Evolutionary conservation across 2,888 invertebrate genomes (phyloP).

Genomic region (Aspidapion aeneum): DNA sequence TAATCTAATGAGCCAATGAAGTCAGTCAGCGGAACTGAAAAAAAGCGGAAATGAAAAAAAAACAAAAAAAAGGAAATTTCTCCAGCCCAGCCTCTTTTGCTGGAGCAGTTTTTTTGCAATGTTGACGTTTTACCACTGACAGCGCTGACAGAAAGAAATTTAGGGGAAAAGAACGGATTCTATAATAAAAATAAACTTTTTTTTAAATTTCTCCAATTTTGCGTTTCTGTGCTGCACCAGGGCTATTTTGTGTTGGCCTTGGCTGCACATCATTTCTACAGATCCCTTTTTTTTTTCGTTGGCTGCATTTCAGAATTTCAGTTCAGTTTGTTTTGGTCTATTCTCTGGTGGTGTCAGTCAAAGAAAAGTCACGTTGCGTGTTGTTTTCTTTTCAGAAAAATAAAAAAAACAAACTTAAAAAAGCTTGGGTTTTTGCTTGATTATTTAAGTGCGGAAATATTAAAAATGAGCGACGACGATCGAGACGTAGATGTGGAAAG

Average conservation of each 20-base stretch:
- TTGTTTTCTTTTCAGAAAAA: background rate
- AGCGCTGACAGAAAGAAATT: too few relatives aligned
- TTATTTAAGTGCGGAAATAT: background rate
- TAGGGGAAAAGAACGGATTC: background rate
- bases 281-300: too few relatives aligned
- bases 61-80: background rate
- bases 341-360: too few relatives aligned
- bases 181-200: background rate
- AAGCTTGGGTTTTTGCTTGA: background rate
- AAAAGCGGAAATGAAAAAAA: background rate
- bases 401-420: too few relatives aligned
- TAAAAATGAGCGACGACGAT: conserved; percentile 92
- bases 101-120: background rate
- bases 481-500: conserved; percentile 93
- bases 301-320: too few relatives aligned
- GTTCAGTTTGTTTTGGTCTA: too few relatives aligned
- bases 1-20: too few relatives aligned
- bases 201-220: too few relatives aligned
- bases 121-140: background rate
- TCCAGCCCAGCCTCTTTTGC: background rate
- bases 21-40: background rate
- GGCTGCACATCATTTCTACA: too few relatives aligned
- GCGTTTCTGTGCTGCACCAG: too few relatives aligned
- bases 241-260: too few relatives aligned
- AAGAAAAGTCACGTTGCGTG: background rate